Evolutionary conservation across 1,140 invertebrate species (phyloP), one percentile per base, ranked within the genome.

Genomic region (Drosophila kohkoa): DNA sequence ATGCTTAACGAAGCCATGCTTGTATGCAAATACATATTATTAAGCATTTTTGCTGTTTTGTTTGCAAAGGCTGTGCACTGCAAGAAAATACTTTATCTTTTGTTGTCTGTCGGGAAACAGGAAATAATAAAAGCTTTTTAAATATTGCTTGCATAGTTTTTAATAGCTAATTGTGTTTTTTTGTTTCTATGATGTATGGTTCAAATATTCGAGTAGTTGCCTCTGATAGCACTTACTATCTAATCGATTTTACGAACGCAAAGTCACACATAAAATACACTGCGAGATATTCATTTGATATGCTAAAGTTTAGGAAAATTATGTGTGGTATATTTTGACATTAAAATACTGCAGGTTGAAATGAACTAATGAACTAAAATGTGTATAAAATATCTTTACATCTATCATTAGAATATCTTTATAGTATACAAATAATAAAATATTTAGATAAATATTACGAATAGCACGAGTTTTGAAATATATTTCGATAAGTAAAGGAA

Each of bases 21-120:
- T 1, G 32, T 52, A 43, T 58, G 20, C 20, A 59, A 64, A 64
- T 64, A 11, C n/a, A 38, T 38, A 30, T 69, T 45, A 66, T 59
- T 73, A 35, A 63, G 57, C 57, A 60, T 60, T 59, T 67, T 73
- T 59, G 46, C 46, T 73, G 41, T 38, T 55, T 68, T 74, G 49
- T 45, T 68, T 69, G 35, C 35, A 8, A 69, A 35, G 55, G 51
- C 32, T 67, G 20, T 72, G 49, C 77, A 63, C 65, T 25, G 64
- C n/a, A 5, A 30, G 15, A 72, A 49, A 49, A 48, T 8, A 13
- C 0, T 3, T 15, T 1, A 20, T 13, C 13, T 10, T 6, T 49
- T 15, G 20, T 25, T 28, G n/a, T 13, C 10, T 28, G 3, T 25
- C 5, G 13, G 32, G 13, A 38, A 20, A 41, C 35, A 57, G 51